Percentiles rank a stretch among this genome's conserved stretches.
Conservation (phyloP, 1,140 invertebrate species). For the Brachionus manjavacas region DNA sequence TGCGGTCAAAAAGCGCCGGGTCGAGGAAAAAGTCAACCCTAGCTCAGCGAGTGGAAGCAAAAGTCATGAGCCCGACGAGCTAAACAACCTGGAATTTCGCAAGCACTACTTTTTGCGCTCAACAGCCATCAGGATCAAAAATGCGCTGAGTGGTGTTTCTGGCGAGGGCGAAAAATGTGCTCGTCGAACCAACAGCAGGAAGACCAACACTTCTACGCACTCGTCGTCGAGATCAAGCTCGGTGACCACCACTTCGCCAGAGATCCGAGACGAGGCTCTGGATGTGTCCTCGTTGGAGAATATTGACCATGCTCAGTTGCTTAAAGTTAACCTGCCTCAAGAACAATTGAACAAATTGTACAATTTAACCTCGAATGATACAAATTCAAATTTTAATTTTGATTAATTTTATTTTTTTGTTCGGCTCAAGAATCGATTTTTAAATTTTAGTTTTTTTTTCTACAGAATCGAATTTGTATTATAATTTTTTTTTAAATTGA, state of each 20-base stretch:
- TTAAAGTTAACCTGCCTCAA: background rate
- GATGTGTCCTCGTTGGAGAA: background rate
- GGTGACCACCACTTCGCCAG: background rate
- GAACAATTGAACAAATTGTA: background rate
- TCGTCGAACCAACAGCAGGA: background rate
- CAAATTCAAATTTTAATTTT: background rate
- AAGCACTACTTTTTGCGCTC: constrained; percentile 29
- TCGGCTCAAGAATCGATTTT: background rate
- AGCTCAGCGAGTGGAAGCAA: no score
- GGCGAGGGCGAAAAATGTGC: background rate
- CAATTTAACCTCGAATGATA: background rate
- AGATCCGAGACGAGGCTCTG: background rate
- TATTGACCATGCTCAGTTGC: background rate
- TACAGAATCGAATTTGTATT: background rate
- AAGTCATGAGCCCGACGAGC: background rate
- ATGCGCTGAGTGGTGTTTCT: background rate
- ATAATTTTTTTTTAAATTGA: background rate
- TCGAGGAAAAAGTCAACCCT: background rate
- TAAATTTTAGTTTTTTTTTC: background rate
- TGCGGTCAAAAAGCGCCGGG: background rate
- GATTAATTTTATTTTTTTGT: background rate
- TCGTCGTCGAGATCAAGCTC: constrained; percentile 17
- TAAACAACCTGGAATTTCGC: background rate
- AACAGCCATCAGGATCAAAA: constrained; percentile 3
- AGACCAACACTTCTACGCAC: background rate